A percentile compares a stretch with the other conserved stretches of the same genome.
Evolutionary conservation across 2,797 vertebrate genomes (phyloP).

Genomic region (Acomys russatus): DNA sequence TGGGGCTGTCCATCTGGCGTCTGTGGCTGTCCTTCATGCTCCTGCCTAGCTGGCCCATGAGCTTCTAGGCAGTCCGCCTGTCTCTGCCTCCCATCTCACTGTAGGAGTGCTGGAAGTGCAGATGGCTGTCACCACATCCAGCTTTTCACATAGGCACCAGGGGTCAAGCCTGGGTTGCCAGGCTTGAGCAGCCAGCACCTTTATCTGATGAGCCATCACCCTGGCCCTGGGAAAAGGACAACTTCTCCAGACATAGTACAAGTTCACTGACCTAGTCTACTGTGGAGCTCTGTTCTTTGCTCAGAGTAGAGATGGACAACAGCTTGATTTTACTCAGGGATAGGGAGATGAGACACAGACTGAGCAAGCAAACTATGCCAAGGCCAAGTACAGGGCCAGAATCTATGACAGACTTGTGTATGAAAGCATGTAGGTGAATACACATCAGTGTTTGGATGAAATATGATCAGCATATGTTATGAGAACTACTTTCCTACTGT

Average conservation of each 20-base stretch:
- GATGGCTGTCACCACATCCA: background rate
- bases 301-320: background rate
- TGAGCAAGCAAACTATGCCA: background rate
- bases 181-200: too few species aligned
- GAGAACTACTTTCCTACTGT: background rate
- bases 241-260: background rate
- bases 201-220: background rate
- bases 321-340: background rate
- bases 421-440: background rate
- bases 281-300: background rate
- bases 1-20: background rate
- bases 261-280: background rate
- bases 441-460: background rate
- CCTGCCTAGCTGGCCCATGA: background rate
- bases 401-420: background rate
- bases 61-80: too few species aligned
- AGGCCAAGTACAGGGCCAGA: background rate
- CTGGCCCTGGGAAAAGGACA: background rate
- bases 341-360: background rate
- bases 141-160: background rate
- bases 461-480: background rate
- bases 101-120: background rate
- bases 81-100: background rate
- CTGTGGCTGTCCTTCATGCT: background rate
- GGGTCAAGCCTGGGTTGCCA: background rate